Base-by-base conservation (phyloP, 1,140 invertebrate genomes). In the Callitettix versicolor region DNA sequence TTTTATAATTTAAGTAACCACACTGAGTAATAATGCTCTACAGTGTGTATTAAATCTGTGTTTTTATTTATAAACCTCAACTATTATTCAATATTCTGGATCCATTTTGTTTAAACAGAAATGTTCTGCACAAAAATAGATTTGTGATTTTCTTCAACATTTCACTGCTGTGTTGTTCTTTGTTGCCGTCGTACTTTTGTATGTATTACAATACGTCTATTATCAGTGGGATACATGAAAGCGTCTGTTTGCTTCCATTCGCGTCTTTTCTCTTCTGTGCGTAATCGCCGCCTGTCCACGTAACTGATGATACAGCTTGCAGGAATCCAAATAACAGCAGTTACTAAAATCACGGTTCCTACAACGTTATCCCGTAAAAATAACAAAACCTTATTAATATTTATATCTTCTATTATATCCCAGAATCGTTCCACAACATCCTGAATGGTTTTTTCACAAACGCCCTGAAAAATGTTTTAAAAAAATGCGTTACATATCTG, bases 391-490 rank as follows among this genome's bases (percentile, higher is more conserved):
- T 89, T 91, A 64, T 93, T 94, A 34, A 95, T 92, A 65, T 93
- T 94, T 33, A 95, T 94, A 64, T 95, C 91, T 70, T 95, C 91
- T 48, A 96, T 95, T 22, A 95, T 93, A 66, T 95, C 91, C 92
- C 92, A 95, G 68, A 95, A 93, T 48, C 92, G 77, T 70, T 94
- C 90, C 4, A 95, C 90, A 11, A 95, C 89, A 67, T 95, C 91
- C 70, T 95, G 90, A 58, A 95, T 88, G 1, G 91, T 94, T 70
- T 94, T 92, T 65, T 95, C 88, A 67, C 91, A 95, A 1, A 87
- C 76, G n/a, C 91, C 90, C 87, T 92, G 62, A 3, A 71, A 69
- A 56, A 42, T 61, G 49, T n/a, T n/a, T n/a, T n/a, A n/a, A n/a
- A n/a, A n/a, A n/a, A n/a, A n/a, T n/a, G n/a, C n/a, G n/a, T n/a